Evolutionary conservation across 2,113 vertebrate genomes (phyloP).

Genomic region (Amia ocellicauda): DNA sequence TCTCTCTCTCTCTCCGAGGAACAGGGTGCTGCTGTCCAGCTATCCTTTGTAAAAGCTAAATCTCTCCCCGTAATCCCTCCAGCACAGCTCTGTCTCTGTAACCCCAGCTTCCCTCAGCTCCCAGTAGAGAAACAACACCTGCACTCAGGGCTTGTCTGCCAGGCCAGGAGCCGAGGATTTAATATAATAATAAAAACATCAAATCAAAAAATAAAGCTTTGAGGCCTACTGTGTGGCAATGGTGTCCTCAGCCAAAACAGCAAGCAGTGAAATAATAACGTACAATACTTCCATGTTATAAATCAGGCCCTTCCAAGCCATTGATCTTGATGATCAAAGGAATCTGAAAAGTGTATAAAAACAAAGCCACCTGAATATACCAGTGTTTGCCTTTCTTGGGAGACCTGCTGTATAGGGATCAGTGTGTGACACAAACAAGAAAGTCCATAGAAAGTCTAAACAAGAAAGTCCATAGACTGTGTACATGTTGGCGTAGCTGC

Average conservation of each 20-base stretch:
- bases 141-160: conserved; percentile 46
- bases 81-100: conserved; percentile 56
- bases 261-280: conserved; percentile 1
- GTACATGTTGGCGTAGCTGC: no score
- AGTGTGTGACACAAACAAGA: no score
- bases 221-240: conserved; percentile 1
- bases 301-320: neutral
- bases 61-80: conserved; percentile 57
- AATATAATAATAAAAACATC: conserved; percentile 24
- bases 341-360: no score
- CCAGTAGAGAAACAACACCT: conserved; percentile 55
- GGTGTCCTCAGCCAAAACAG: neutral
- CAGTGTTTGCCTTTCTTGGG: no score
- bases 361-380: no score
- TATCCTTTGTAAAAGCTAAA: neutral
- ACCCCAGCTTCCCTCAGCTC: conserved; percentile 63
- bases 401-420: no score
- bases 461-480: no score
- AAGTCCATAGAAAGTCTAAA: no score
- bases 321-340: no score
- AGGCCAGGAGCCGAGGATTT: conserved; percentile 28
- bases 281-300: neutral
- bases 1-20: no score
- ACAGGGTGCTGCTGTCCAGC: neutral
- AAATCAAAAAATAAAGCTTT: conserved; percentile 43